phyloP scores from a whole-genome alignment of 92 coral and sea anemone genomes.

The Montipora capitata region DNA sequence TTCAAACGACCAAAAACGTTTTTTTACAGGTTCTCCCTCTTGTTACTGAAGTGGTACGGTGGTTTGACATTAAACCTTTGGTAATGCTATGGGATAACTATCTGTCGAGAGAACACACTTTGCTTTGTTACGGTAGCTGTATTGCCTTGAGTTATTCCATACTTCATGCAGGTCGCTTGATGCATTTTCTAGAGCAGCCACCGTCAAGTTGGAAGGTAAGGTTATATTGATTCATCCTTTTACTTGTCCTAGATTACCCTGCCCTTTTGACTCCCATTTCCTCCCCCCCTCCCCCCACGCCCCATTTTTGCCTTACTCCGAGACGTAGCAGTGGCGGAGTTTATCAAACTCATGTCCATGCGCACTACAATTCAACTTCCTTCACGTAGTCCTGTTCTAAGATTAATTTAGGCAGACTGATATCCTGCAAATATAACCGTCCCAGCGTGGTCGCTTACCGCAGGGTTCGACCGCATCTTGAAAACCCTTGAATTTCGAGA shows the following conservation, averaged over 20 bases:
- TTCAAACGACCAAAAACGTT: too few species aligned
- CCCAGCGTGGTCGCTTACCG: too few species aligned
- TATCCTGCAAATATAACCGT: too few species aligned
- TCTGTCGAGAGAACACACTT: constrained; percentile 82
- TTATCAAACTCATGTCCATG: too few species aligned
- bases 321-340: too few species aligned
- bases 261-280: neutral
- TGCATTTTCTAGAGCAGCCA: constrained; percentile 93
- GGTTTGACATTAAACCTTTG: constrained; percentile 94
- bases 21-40: constrained; percentile 85
- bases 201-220: constrained; percentile 98
- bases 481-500: too few species aligned
- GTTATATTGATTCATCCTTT: neutral
- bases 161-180: constrained; percentile 91
- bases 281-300: neutral
- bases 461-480: too few species aligned
- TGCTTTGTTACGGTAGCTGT: constrained; percentile 93
- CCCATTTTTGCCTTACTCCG: too few species aligned
- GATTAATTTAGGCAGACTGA: too few species aligned
- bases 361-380: too few species aligned
- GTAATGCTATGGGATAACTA: constrained; percentile 90
- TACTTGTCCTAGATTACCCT: neutral
- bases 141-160: constrained; percentile 89
- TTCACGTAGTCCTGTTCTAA: too few species aligned
- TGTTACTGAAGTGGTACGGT: constrained; percentile 93